Conservation (phyloP, 2,797 vertebrate species). For the Remorina albescens region DNA sequence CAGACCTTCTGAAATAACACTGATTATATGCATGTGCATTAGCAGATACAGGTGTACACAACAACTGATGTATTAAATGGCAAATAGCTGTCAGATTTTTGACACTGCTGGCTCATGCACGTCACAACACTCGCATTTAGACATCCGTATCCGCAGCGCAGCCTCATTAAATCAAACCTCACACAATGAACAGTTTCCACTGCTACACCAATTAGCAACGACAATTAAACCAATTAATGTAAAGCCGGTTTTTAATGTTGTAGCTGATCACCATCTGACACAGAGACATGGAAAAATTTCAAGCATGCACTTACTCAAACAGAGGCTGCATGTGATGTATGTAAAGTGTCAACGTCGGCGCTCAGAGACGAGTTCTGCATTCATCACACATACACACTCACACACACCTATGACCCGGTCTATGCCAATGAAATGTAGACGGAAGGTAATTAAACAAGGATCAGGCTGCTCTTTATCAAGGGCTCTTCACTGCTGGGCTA, state of each 20-base stretch:
- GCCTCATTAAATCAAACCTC: neutral
- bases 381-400: constrained; percentile 61
- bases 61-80: too few relatives aligned
- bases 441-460: constrained; percentile 84
- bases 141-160: neutral
- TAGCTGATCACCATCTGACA: neutral
- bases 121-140: neutral
- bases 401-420: constrained; percentile 72
- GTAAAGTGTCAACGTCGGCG: constrained; percentile 1
- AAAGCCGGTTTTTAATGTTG: neutral
- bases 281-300: constrained; percentile 34
- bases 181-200: neutral
- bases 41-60: neutral
- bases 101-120: neutral
- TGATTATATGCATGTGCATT: neutral
- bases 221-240: neutral
- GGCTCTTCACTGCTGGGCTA: constrained; percentile 80
- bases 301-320: constrained; percentile 8
- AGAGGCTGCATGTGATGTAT: neutral
- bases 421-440: constrained; percentile 74
- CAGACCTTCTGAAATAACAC: neutral
- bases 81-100: too few relatives aligned
- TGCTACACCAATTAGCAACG: neutral
- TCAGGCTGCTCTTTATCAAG: constrained; percentile 84
- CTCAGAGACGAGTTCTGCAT: constrained; percentile 48